Conservation (phyloP, 2,888 invertebrate species). For the Iphiclides podalirius region DNA sequence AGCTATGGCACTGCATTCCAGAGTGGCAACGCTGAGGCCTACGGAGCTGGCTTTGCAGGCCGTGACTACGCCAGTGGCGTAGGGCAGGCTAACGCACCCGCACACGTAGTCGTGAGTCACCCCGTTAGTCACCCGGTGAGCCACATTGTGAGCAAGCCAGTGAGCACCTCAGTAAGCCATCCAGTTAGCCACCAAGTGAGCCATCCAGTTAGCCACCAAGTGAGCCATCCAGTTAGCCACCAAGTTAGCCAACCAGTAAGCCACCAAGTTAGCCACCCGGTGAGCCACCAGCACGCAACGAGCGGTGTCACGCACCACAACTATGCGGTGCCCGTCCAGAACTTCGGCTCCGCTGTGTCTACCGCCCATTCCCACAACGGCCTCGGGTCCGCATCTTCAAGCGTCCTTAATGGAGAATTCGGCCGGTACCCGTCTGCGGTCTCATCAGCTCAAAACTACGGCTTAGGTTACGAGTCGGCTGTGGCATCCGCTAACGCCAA, state of each 20-base stretch:
- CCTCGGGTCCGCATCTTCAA: constrained; percentile 41
- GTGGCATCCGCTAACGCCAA: constrained; percentile 35
- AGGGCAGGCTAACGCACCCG: constrained; percentile 44
- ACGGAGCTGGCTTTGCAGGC: constrained; percentile 51
- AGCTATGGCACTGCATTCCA: constrained; percentile 58
- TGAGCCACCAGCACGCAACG: constrained; percentile 29
- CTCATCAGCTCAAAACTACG: constrained; percentile 41
- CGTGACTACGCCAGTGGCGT: constrained; percentile 50
- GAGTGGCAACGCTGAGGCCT: constrained; percentile 55
- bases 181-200: constrained; percentile 18
- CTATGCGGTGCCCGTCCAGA: constrained; percentile 40
- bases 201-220: not conserved
- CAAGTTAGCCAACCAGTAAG: constrained; percentile 11
- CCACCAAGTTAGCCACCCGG: constrained; percentile 31
- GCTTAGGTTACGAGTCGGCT: constrained; percentile 36
- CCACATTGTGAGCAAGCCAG: constrained; percentile 13
- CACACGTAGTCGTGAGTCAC: not conserved
- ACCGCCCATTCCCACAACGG: constrained; percentile 49
- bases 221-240: not conserved
- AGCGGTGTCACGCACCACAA: constrained; percentile 38
- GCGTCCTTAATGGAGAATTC: constrained; percentile 35
- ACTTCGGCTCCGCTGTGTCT: constrained; percentile 46
- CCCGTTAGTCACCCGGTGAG: constrained; percentile 15
- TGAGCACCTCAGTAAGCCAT: not conserved
- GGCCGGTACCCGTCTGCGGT: constrained; percentile 40